These are phyloP conservation scores for Drosophila acutilabella DNA, from an alignment of 2,888 invertebrate genomes.

Conservation along the genomic window DNA sequence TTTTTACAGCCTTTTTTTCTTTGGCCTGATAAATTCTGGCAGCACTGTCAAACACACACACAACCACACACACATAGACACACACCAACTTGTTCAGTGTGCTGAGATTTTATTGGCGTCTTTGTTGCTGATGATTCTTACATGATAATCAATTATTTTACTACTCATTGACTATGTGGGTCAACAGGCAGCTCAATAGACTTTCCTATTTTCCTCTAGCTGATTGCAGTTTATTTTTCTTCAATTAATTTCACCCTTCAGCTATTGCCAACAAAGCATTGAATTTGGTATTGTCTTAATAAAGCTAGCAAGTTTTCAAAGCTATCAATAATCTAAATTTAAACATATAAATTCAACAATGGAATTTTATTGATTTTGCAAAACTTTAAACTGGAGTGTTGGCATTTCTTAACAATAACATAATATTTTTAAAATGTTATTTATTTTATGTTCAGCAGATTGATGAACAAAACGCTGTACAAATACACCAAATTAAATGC, in stretches of 20 bases:
- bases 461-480: no score
- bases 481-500: no score
- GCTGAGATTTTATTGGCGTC: conserved; percentile 58
- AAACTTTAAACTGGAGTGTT: no score
- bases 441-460: no score
- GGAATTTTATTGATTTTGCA: no score
- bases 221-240: conserved; percentile 50
- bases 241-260: conserved; percentile 53
- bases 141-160: conserved; percentile 79
- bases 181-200: conserved; percentile 54
- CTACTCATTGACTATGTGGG: conserved; percentile 80
- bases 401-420: no score
- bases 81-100: background rate
- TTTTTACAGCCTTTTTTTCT: no score
- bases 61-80: background rate
- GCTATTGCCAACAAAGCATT: conserved; percentile 23
- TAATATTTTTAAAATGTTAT: no score
- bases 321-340: background rate
- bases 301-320: background rate
- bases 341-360: no score
- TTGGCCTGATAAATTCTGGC: no score
- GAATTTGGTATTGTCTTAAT: background rate
- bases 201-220: conserved; percentile 19
- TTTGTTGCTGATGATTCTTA: conserved; percentile 55
- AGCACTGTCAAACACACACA: background rate